A percentile compares a stretch with the other conserved stretches of the same genome.
Evolutionary conservation across 2,113 vertebrate genomes (phyloP).

Genomic region (Bombycilla garrulus): DNA sequence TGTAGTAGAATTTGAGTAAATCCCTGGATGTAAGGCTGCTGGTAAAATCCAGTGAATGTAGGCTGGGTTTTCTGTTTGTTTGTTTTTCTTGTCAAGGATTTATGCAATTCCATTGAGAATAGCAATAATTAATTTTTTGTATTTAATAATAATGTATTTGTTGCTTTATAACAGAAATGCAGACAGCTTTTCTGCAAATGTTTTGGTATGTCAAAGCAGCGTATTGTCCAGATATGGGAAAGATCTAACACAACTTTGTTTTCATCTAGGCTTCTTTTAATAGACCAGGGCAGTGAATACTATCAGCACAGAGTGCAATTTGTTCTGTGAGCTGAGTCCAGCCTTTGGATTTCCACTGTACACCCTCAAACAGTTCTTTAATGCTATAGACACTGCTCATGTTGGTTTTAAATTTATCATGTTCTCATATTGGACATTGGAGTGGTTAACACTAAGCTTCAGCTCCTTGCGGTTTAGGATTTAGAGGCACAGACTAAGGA

Average conservation of each 20-base stretch:
- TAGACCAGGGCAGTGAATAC: not conserved
- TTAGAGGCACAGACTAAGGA: not conserved
- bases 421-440: not conserved
- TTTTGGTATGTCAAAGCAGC: not conserved
- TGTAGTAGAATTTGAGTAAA: not conserved
- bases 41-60: not conserved
- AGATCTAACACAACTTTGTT: not conserved
- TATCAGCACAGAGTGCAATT: not conserved
- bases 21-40: not conserved
- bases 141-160: not conserved
- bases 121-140: not conserved
- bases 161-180: not conserved
- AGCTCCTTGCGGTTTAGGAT: not conserved
- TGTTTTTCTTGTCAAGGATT: not conserved
- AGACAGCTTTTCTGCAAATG: not conserved
- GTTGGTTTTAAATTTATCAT: not conserved
- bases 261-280: not conserved
- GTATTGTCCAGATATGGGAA: not conserved
- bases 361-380: not conserved
- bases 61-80: not conserved
- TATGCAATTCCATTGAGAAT: not conserved
- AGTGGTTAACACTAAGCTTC: not conserved
- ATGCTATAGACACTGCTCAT: rapidly evolving
- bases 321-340: not conserved
- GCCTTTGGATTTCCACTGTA: not conserved